These are phyloP conservation scores for Leptonema lineaticorne DNA, from an alignment of 1,140 invertebrate genomes.

Conservation along the genomic window DNA sequence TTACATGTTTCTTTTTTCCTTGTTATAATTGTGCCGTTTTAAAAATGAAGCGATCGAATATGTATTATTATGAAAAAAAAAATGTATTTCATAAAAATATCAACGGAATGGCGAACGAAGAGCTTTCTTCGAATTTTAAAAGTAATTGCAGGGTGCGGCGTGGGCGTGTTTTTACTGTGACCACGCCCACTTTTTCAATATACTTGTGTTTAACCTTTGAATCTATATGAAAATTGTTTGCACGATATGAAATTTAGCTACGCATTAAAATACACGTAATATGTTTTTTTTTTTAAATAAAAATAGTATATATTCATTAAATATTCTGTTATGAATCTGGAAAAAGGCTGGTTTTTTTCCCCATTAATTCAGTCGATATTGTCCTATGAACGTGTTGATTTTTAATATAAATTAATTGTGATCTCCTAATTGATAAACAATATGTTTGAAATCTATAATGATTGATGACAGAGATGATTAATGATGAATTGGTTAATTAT, in stretches of 20 bases:
- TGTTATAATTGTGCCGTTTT: background rate
- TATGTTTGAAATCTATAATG: no score
- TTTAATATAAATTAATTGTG: no score
- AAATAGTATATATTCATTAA: background rate
- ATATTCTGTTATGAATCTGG: background rate
- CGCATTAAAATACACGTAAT: no score
- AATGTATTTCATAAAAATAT: background rate
- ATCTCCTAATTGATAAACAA: no score
- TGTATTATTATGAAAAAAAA: background rate
- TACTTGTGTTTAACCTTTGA: conserved; percentile 31
- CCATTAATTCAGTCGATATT: background rate
- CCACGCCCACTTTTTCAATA: conserved; percentile 36
- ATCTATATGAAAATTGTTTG: background rate
- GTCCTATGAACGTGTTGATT: background rate
- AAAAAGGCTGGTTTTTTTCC: background rate
- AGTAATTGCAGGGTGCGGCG: conserved; percentile 33
- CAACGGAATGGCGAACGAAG: background rate
- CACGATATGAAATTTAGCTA: no score
- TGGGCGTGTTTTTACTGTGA: conserved; percentile 18
- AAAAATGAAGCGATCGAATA: background rate
- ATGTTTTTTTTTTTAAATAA: no score
- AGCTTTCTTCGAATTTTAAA: no score
- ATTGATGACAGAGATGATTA: no score
- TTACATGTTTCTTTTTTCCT: background rate
- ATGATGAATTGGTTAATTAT: no score